These are phyloP conservation scores for Scrobipalpa atriplicella DNA, from an alignment of 2,888 invertebrate genomes.

Conservation along the genomic window DNA sequence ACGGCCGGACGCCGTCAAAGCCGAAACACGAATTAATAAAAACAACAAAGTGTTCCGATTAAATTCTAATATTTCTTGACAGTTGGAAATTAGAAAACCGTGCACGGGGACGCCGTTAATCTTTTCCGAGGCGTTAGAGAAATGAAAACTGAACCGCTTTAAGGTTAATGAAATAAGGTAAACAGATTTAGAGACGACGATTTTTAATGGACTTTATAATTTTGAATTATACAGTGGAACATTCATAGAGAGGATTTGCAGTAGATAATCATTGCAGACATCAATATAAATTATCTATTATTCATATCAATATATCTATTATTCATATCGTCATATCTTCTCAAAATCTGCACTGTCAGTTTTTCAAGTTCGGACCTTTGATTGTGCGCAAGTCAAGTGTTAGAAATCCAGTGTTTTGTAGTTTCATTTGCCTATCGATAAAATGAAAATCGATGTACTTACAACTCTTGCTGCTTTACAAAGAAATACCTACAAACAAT, in stretches of 20 bases:
- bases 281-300: no score
- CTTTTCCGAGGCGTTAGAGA: constrained; percentile 18
- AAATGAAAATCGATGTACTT: no score
- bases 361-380: no score
- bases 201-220: constrained; percentile 4
- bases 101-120: constrained; percentile 25
- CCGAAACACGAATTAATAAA: constrained; percentile 31
- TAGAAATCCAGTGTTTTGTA: no score
- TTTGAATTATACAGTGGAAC: not conserved
- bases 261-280: not conserved
- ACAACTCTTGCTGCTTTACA: no score
- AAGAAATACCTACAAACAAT: no score
- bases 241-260: not conserved
- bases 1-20: not conserved
- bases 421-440: no score
- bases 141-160: constrained; percentile 16
- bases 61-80: constrained; percentile 28
- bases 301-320: no score
- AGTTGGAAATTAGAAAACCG: constrained; percentile 24
- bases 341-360: no score
- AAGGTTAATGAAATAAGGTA: constrained; percentile 12
- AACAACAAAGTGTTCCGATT: constrained; percentile 27
- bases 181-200: constrained; percentile 7
- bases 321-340: no score
- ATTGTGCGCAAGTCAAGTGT: no score